Base-by-base conservation (phyloP, 2,113 vertebrate genomes). In the Sardina pilchardus region DNA sequence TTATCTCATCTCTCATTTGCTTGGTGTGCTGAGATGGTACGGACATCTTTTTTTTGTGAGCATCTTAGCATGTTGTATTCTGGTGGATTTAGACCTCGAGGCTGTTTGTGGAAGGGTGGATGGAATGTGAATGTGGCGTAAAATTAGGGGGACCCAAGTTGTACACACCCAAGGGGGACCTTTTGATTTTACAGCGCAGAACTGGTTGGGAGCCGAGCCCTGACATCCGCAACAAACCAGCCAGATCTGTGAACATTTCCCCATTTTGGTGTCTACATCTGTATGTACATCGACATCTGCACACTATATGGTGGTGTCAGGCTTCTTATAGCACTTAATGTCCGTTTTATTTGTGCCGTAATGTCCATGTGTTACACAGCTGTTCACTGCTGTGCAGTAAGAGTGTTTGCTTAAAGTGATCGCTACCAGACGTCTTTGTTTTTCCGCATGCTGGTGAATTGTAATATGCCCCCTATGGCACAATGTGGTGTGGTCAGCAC, bases 1-100 rank as follows among this genome's bases (percentile, higher is more conserved):
- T 71, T 71, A 71, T 71, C n/a, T 71, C 63, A 14, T 71, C 63
- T 71, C 63, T 71, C 12, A 34, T 71, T 71, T 71, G 63, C 26
- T 14, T 71, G n/a, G 63, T 6, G 26, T 63, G 8, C 5, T 24
- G 21, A 63, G 59, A 63, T 24, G 8, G 8, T 26, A 63, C 5
- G 24, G 21, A 63, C 59, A 63, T 63, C 59, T 39, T 39, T 63
- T n/a, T 24, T 63, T n/a, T 24, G 59, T 19, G 21, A n/a, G 59
- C 59, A 21, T 47, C 45, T 47, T 9, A 47, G 45, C 59, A 24
- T 24, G 19, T 63, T 24, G 63, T 71, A 34, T 71, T 71, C 63
- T 26, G 63, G 63, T 34, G n/a, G 63, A 34, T 71, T 14, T 12
- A 71, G n/a, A 26, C 26, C 63, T 71, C 1, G 0, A 26, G 63